Evolutionary conservation across 2,113 vertebrate genomes (phyloP).

Genomic region (Sitta europaea): DNA sequence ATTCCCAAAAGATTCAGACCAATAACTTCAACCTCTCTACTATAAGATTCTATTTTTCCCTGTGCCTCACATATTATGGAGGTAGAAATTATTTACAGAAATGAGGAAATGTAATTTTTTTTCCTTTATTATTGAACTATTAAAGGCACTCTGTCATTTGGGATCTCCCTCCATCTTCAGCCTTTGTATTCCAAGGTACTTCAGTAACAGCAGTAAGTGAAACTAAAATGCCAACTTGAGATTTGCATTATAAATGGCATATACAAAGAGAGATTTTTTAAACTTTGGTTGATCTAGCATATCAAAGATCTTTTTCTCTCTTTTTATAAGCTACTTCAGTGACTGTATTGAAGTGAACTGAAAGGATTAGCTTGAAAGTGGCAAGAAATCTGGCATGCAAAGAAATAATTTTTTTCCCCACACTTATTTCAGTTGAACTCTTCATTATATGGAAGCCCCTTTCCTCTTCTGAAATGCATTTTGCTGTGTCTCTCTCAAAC

Average conservation of each 20-base stretch:
- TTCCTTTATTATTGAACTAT: conserved; percentile 71
- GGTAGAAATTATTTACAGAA: conserved; percentile 56
- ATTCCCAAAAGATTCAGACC: background rate
- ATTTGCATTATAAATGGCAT: conserved; percentile 82
- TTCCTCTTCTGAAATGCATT: conserved; percentile 21
- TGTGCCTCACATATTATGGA: background rate
- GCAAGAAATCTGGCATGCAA: conserved; percentile 47
- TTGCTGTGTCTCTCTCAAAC: conserved; percentile 27
- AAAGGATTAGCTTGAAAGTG: conserved; percentile 78
- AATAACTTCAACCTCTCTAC: background rate
- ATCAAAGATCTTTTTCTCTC: conserved; percentile 78
- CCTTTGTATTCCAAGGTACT: conserved; percentile 69
- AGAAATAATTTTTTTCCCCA: background rate
- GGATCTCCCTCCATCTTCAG: conserved; percentile 57
- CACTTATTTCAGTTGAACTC: conserved; percentile 66
- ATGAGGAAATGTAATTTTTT: conserved; percentile 2
- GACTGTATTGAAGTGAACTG: conserved; percentile 77
- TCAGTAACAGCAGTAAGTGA: conserved; percentile 66
- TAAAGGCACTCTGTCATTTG: conserved; percentile 65
- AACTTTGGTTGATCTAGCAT: conserved; percentile 77
- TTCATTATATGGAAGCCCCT: conserved; percentile 25
- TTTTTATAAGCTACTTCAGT: conserved; percentile 77
- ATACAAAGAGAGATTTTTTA: conserved; percentile 73
- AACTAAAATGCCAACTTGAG: conserved; percentile 71
- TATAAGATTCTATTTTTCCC: background rate